Evolutionary conservation across 2,888 invertebrate genomes (phyloP).

Genomic region (Lathronympha strigana): DNA sequence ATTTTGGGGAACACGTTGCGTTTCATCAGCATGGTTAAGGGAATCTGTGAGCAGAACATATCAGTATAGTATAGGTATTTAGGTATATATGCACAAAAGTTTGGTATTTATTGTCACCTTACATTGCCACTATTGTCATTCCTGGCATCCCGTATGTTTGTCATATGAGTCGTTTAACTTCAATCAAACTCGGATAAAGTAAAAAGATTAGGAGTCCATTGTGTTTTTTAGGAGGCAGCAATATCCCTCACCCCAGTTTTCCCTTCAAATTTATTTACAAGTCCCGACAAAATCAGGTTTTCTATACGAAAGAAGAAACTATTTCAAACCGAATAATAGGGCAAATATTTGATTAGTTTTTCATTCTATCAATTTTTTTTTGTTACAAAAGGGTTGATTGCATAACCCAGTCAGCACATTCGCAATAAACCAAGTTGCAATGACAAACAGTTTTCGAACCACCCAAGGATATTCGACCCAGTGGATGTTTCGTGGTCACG

Average conservation of each 20-base stretch:
- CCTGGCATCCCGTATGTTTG: too few species aligned
- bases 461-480: background rate
- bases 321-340: background rate
- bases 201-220: too few species aligned
- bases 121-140: too few species aligned
- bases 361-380: background rate
- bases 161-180: too few species aligned
- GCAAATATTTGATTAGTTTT: slow-evolving; percentile 2
- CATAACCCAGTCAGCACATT: slow-evolving; percentile 17
- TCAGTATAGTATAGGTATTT: too few species aligned
- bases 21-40: slow-evolving; percentile 90
- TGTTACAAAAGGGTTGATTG: slow-evolving; percentile 9
- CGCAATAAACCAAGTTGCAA: slow-evolving; percentile 4
- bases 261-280: too few species aligned
- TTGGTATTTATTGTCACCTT: too few species aligned
- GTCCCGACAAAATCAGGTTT: background rate
- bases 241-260: too few species aligned
- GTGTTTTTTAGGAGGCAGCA: too few species aligned
- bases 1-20: slow-evolving; percentile 86
- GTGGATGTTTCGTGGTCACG: too few species aligned
- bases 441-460: slow-evolving; percentile 16
- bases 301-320: background rate
- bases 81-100: too few species aligned
- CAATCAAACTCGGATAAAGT: too few species aligned
- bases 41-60: slow-evolving; percentile 77